Conservation (phyloP, 2,113 vertebrate species). For the Prunella himalayana region DNA sequence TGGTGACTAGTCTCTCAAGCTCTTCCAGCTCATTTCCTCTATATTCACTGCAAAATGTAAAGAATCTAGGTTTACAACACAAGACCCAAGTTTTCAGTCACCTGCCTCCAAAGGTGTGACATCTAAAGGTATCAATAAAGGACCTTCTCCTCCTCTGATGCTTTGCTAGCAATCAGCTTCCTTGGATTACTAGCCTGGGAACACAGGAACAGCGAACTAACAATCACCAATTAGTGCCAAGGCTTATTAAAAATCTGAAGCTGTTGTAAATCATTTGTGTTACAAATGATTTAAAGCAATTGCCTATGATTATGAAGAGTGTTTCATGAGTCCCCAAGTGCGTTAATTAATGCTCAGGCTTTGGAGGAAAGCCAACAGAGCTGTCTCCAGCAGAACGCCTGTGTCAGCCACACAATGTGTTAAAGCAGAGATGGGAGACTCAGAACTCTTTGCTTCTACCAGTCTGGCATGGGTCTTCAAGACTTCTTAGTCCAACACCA, state of each 20-base stretch:
- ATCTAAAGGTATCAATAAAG: neutral
- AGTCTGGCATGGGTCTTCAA: neutral
- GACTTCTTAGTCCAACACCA: neutral
- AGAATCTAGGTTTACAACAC: neutral
- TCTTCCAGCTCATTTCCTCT: neutral
- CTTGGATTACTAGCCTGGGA: neutral
- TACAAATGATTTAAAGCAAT: conserved; percentile 44
- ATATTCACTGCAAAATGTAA: neutral
- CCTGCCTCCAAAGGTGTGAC: neutral
- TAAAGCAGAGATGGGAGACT: neutral
- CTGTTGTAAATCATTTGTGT: conserved; percentile 23
- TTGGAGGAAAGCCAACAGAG: conserved; percentile 45
- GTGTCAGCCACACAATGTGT: neutral
- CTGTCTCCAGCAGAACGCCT: neutral
- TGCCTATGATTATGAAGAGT: conserved; percentile 46
- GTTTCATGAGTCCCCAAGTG: conserved; percentile 11
- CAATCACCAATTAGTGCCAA: neutral
- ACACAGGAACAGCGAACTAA: neutral
- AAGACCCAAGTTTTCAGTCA: neutral
- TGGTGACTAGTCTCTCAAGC: neutral
- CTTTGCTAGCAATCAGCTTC: neutral
- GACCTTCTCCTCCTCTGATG: neutral
- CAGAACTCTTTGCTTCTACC: neutral
- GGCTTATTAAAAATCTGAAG: conserved; percentile 34
- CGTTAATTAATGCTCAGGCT: conserved; percentile 38